Evolutionary conservation across 2,797 vertebrate species (phyloP).

Genomic region (Australoheros facetus): DNA sequence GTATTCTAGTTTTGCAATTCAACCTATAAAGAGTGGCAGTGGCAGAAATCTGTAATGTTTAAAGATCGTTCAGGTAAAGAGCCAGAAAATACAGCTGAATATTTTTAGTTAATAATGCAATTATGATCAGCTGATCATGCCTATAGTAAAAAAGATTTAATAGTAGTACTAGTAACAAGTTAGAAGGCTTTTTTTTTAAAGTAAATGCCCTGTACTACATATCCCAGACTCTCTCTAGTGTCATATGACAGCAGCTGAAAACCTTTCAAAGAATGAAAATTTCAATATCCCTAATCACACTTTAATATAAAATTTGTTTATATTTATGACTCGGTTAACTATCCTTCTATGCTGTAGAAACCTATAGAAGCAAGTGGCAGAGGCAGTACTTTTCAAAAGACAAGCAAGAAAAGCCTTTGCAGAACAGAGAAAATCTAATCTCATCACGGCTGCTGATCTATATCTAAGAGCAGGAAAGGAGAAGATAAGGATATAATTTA

Average conservation of each 20-base stretch:
- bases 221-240: neutral
- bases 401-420: constrained; percentile 1
- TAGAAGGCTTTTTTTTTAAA: too few species aligned
- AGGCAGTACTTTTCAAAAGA: constrained; percentile 18
- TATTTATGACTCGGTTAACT: constrained; percentile 25
- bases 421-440: constrained; percentile 25
- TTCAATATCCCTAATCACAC: neutral
- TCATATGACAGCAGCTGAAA: neutral
- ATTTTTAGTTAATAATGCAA: too few species aligned
- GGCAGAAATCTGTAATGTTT: too few species aligned
- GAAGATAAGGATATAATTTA: constrained; percentile 61
- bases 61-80: too few species aligned
- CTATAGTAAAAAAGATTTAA: too few species aligned
- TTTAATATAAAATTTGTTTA: constrained; percentile 4
- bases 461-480: constrained; percentile 43
- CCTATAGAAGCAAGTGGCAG: constrained; percentile 14
- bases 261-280: neutral
- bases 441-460: constrained; percentile 44
- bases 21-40: too few species aligned
- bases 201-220: neutral
- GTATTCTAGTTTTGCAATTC: too few species aligned
- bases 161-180: too few species aligned
- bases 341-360: constrained; percentile 3
- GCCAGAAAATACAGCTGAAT: too few species aligned
- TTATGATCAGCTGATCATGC: too few species aligned